Conservation (phyloP, 2,797 vertebrate genomes). For the Danio albolineatus region DNA sequence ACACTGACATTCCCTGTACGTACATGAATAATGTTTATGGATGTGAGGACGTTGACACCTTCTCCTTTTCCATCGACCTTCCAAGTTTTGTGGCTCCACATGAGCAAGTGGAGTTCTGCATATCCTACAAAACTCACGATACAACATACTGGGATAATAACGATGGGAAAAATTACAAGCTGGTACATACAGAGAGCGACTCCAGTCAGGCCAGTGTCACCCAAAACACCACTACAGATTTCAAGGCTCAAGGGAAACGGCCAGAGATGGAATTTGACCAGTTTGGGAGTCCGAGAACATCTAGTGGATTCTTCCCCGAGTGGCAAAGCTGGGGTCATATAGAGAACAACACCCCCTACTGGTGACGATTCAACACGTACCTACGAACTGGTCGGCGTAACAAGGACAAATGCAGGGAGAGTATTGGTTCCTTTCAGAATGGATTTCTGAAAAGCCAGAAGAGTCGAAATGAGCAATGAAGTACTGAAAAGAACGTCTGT, state of each 20-base stretch:
- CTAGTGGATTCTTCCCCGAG: slow-evolving; percentile 83
- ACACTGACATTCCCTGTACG: slow-evolving; percentile 80
- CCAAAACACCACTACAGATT: slow-evolving; percentile 63
- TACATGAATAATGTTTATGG: slow-evolving; percentile 92
- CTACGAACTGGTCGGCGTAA: not conserved
- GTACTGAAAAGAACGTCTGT: not conserved
- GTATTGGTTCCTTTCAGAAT: not conserved
- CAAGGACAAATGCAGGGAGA: slow-evolving; percentile 25
- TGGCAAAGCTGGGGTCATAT: slow-evolving; percentile 88
- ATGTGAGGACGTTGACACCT: slow-evolving; percentile 86
- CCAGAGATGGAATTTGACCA: slow-evolving; percentile 79
- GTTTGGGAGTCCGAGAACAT: slow-evolving; percentile 86
- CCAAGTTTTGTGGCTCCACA: slow-evolving; percentile 73
- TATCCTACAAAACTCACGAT: slow-evolving; percentile 81
- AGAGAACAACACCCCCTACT: slow-evolving; percentile 83
- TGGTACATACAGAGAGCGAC: slow-evolving; percentile 75
- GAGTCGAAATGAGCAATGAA: not conserved
- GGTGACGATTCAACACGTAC: slow-evolving; percentile 74
- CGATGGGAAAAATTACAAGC: slow-evolving; percentile 85
- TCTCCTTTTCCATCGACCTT: slow-evolving; percentile 86
- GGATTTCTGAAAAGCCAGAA: slow-evolving; percentile 1
- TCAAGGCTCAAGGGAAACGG: slow-evolving; percentile 67
- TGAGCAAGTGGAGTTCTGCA: slow-evolving; percentile 87
- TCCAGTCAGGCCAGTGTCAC: slow-evolving; percentile 66
- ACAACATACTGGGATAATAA: slow-evolving; percentile 93